phyloP scores from a whole-genome alignment of 2,888 invertebrate genomes.

The Phyto melanocephala region DNA sequence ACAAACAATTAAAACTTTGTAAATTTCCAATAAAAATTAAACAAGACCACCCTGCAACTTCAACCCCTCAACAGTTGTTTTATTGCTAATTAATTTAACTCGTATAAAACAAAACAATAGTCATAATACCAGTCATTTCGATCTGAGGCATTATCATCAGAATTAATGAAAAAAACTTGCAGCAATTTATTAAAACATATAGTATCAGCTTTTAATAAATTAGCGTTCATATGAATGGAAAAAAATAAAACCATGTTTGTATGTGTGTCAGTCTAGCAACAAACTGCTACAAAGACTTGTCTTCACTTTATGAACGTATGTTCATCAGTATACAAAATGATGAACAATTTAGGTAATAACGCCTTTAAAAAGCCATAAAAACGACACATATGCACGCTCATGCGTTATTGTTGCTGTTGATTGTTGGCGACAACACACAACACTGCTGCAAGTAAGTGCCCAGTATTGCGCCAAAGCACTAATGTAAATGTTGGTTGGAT shows the following conservation, averaged over 20 bases:
- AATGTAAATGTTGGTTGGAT: conserved; percentile 68
- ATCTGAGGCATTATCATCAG: conserved; percentile 32
- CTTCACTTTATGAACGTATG: conserved; percentile 1
- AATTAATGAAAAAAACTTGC: not conserved
- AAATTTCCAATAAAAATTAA: no score
- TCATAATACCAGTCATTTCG: conserved; percentile 2
- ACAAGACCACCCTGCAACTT: no score
- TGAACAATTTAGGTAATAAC: conserved; percentile 56
- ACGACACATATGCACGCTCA: conserved; percentile 44
- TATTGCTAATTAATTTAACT: conserved; percentile 8
- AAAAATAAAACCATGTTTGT: not conserved
- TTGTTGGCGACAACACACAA: conserved; percentile 41
- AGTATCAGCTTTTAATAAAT: conserved; percentile 23
- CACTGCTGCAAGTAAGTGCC: conserved; percentile 25
- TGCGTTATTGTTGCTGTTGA: conserved; percentile 54
- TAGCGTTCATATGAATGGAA: conserved; percentile 1
- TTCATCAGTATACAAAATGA: conserved; percentile 26
- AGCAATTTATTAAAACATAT: conserved; percentile 14
- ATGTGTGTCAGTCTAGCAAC: conserved; percentile 2
- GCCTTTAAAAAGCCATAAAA: conserved; percentile 57
- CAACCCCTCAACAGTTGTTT: no score
- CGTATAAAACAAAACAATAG: not conserved
- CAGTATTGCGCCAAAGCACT: not conserved
- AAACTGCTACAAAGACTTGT: conserved; percentile 31
- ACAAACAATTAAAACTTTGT: no score